Conservation (phyloP, 2,113 vertebrate genomes). For the Oostethus manadensis region DNA sequence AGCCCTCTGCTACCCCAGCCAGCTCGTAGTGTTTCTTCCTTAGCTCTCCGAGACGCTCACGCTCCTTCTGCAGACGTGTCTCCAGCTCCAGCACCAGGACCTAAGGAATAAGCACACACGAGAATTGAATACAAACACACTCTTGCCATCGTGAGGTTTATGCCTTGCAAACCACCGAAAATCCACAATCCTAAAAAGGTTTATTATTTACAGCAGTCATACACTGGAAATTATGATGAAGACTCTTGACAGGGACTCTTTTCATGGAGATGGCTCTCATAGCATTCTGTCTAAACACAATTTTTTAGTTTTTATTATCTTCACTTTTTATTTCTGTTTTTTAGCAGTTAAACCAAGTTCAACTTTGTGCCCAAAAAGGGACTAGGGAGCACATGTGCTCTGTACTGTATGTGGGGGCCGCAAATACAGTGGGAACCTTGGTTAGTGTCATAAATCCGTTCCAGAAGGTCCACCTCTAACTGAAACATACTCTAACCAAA, state of each 20-base stretch:
- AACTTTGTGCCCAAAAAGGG: too few species aligned
- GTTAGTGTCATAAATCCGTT: too few species aligned
- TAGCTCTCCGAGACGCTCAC: constrained; percentile 88
- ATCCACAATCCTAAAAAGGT: not conserved
- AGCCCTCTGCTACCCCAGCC: constrained; percentile 88
- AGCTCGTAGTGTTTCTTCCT: constrained; percentile 96
- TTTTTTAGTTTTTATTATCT: too few species aligned
- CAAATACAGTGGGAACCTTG: too few species aligned
- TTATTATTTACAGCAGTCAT: not conserved
- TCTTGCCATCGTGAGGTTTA: not conserved
- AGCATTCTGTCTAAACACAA: too few species aligned
- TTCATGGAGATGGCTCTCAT: not conserved
- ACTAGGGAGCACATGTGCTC: too few species aligned
- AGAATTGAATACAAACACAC: not conserved
- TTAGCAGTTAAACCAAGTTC: too few species aligned
- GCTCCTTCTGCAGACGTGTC: constrained; percentile 88
- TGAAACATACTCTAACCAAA: too few species aligned
- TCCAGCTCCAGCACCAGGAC: constrained; percentile 92
- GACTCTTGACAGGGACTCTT: not conserved
- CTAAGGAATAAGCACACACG: constrained; percentile 54
- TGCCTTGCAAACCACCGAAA: not conserved
- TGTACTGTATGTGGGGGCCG: too few species aligned
- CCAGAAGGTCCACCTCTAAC: too few species aligned
- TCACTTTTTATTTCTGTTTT: too few species aligned
- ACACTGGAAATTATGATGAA: not conserved